phyloP scores from a whole-genome alignment of 2,797 vertebrate species.

The Sternotherus odoratus region DNA sequence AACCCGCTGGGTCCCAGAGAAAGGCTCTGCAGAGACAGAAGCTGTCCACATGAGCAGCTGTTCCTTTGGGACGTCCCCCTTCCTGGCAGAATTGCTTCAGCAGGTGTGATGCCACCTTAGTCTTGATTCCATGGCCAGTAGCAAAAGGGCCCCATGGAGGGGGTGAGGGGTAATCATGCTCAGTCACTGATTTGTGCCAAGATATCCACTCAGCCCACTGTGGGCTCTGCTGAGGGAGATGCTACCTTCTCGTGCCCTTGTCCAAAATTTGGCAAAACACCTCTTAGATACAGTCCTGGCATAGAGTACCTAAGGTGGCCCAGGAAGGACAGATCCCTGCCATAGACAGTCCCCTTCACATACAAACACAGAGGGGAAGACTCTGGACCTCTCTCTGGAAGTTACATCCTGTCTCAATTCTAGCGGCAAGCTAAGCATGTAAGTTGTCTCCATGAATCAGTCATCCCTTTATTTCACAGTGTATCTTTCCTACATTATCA shows the following conservation, averaged over 20 bases:
- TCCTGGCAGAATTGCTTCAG: background rate
- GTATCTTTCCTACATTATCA: background rate
- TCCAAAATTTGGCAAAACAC: background rate
- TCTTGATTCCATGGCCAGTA: background rate
- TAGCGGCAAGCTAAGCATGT: background rate
- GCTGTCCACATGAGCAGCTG: rapidly evolving
- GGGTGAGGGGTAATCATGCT: background rate
- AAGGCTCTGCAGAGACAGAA: background rate
- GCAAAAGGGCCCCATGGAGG: rapidly evolving
- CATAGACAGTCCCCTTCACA: background rate
- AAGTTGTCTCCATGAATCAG: background rate
- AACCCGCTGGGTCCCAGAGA: background rate
- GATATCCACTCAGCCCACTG: background rate
- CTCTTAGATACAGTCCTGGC: rapidly evolving
- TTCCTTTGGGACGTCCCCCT: background rate
- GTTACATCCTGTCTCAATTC: background rate
- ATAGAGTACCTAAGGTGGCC: background rate
- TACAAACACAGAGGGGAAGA: background rate
- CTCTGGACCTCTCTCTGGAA: background rate
- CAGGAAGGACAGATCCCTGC: background rate
- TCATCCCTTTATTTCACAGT: background rate
- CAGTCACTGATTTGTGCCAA: background rate
- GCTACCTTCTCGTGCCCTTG: background rate
- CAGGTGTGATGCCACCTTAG: rapidly evolving
- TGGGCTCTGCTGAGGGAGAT: background rate